Evolutionary conservation across 2,113 vertebrate genomes (phyloP).

Genomic region (Engraulis encrasicolus): DNA sequence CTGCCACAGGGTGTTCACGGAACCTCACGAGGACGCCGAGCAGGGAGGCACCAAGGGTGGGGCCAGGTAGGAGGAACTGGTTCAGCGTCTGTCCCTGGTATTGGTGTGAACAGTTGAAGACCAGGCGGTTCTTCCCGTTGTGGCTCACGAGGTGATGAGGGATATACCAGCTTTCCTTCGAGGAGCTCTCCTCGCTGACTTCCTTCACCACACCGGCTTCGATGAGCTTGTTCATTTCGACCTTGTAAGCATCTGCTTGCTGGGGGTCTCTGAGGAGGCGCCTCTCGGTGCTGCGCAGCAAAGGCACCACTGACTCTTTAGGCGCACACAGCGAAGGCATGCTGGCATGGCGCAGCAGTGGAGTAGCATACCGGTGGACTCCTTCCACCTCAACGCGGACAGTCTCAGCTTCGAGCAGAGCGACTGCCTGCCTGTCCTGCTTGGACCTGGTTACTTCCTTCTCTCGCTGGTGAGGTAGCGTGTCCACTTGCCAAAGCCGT

Average conservation of each 20-base stretch:
- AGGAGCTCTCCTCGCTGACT: conserved; percentile 11
- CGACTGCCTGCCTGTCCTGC: conserved; percentile 28
- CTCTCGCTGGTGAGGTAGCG: background rate
- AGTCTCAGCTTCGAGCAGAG: conserved; percentile 30
- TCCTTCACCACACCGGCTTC: conserved; percentile 12
- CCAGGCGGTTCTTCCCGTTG: background rate
- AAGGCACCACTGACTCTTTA: conserved; percentile 27
- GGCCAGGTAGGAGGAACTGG: too few relatives aligned
- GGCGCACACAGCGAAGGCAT: conserved; percentile 19
- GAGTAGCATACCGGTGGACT: conserved; percentile 25
- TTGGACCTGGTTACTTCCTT: conserved; percentile 37
- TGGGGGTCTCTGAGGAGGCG: conserved; percentile 6
- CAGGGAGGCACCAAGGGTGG: too few relatives aligned
- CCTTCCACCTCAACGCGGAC: background rate
- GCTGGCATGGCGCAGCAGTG: background rate
- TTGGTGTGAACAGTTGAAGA: background rate
- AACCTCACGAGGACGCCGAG: too few relatives aligned
- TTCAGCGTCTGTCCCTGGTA: too few relatives aligned
- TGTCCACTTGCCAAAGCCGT: conserved; percentile 32
- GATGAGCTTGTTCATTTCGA: conserved; percentile 25
- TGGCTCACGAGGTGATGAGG: background rate
- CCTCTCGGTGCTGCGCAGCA: background rate
- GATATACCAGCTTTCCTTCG: background rate
- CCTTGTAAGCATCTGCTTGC: conserved; percentile 11
- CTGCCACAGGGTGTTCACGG: too few relatives aligned